These are phyloP conservation scores for Monopterus albus DNA, from an alignment of 2,113 vertebrate genomes.

Conservation along the genomic window DNA sequence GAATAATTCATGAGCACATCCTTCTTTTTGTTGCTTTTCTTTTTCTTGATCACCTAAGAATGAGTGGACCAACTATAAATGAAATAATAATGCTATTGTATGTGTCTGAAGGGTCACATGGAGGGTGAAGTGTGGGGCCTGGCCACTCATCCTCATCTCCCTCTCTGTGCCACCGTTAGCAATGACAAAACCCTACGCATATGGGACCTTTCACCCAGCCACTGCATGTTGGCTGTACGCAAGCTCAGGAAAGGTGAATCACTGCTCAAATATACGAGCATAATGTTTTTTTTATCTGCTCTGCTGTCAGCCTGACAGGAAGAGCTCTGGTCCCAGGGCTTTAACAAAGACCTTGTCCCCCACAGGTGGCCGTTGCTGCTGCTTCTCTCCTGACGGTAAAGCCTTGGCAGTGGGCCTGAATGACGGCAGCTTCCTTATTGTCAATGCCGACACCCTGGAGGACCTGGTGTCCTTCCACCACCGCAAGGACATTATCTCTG, in stretches of 20 bases:
- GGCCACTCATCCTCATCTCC: constrained; percentile 96
- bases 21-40: not conserved
- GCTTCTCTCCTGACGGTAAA: constrained; percentile 98
- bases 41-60: not conserved
- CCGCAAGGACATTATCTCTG: constrained; percentile 96
- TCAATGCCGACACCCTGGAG: constrained; percentile 97
- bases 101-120: constrained; percentile 92
- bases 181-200: constrained; percentile 98
- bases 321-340: constrained; percentile 3
- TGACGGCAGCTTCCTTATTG: constrained; percentile 96
- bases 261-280: constrained; percentile 1
- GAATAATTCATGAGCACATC: not conserved
- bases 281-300: constrained; percentile 10
- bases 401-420: constrained; percentile 95
- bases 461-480: constrained; percentile 99
- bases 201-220: constrained; percentile 99
- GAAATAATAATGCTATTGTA: not conserved
- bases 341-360: constrained; percentile 36
- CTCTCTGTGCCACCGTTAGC: constrained; percentile 98
- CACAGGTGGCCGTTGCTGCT: constrained; percentile 96
- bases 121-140: constrained; percentile 98
- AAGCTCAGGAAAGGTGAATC: constrained; percentile 96
- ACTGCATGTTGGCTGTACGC: constrained; percentile 99
- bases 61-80: not conserved
- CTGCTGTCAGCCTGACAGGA: constrained; percentile 16